Evolutionary conservation across 2,113 vertebrate species (phyloP).

Genomic region (Heterochromis multidens): DNA sequence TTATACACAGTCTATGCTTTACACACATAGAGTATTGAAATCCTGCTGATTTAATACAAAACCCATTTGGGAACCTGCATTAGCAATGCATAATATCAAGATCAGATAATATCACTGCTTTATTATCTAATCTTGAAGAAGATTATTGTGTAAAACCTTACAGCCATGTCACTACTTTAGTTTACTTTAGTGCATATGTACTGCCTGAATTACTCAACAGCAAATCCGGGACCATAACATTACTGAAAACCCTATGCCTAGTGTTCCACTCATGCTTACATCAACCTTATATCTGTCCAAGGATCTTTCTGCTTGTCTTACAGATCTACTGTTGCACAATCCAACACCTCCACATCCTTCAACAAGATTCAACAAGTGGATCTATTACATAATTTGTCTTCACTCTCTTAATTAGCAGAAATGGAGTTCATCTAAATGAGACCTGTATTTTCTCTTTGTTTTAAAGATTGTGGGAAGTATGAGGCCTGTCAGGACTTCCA

Average conservation of each 20-base stretch:
- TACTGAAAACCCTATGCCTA: background rate
- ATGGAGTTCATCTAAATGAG: background rate
- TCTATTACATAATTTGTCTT: background rate
- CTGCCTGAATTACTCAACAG: rapidly evolving
- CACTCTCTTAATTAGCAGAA: background rate
- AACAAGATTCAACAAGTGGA: background rate
- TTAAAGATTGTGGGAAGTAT: background rate
- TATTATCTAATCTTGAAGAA: rapidly evolving
- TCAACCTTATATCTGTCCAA: background rate
- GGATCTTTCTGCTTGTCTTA: background rate
- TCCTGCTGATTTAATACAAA: background rate
- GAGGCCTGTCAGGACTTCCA: background rate
- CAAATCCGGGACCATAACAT: background rate
- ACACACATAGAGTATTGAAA: background rate
- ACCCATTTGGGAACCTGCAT: background rate
- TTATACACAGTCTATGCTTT: background rate
- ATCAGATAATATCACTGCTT: background rate
- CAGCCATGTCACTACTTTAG: background rate
- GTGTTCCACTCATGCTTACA: background rate
- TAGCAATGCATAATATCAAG: background rate
- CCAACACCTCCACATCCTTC: background rate
- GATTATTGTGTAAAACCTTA: background rate
- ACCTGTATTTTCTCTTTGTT: background rate
- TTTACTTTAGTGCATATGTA: rapidly evolving
- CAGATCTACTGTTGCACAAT: background rate